Evolutionary conservation across 2,888 invertebrate species (phyloP), one percentile per base, ranked within the genome.

Genomic region (Lasiommata megera): DNA sequence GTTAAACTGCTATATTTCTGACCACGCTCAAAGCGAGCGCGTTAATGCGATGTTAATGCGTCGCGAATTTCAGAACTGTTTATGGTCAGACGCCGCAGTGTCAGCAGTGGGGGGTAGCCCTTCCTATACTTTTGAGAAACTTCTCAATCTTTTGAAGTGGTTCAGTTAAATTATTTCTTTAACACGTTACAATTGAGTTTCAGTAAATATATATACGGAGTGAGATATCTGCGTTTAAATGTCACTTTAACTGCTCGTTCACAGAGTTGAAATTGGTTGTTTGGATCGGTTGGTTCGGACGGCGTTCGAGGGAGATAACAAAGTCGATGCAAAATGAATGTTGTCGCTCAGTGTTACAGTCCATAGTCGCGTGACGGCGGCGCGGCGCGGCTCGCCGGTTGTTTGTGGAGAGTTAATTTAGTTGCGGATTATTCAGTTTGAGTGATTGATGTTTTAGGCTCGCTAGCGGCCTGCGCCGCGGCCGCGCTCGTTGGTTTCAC

Each of bases 361-460:
- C 63, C 58, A 63, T 72, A 74, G 71, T 80, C 51, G 67, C 41
- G 54, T 63, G 71, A 53, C 17, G 34, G 58, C 44, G 28, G 52
- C 52, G 60, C 55, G 67, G 78, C 80, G 80, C 79, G 82, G 82
- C 76, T 67, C 69, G 65, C 60, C 70, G 72, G 69, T 71, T 74
- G 78, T 82, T 84, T 84, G 81, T 77, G 70, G 74, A 74, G 79
- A 84, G 87, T 85, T 88, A 88, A 88, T 88, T 88, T 88, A 84
- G 88, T 87, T 87, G 82, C 73, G 83, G 86, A 88, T 88, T 84
- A 88, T 80, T 84, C 78, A 74, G 81, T 84, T 81, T 81, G 84
- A 84, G 80, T 85, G 88, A 88, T 86, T 84, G 88, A 87, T 88
- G 88, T 84, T 82, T 84, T 80, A 80, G 79, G 65, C 72, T 66